Conservation (phyloP, 2,888 invertebrate genomes). For the Lasioglossum calceatum region DNA sequence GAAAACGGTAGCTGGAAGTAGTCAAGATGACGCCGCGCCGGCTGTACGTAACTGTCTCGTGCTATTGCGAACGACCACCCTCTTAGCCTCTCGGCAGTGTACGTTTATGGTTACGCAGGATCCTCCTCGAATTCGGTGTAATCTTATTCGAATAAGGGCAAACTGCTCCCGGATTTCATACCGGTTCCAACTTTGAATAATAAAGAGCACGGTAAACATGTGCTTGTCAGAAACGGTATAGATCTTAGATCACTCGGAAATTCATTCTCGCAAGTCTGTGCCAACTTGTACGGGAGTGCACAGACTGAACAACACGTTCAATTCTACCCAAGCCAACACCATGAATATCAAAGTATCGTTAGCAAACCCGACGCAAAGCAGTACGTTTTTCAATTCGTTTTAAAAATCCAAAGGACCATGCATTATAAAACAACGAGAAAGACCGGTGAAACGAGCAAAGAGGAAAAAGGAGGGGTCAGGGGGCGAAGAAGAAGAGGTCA, state of each 20-base stretch:
- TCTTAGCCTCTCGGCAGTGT: not conserved
- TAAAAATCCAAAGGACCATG: not conserved
- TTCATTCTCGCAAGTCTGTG: too few species aligned
- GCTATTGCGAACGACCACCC: slow-evolving; percentile 5
- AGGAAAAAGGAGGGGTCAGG: not conserved
- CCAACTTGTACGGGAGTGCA: too few species aligned
- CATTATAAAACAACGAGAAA: not conserved
- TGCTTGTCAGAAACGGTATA: not conserved
- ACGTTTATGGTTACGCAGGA: not conserved
- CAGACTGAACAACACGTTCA: not conserved
- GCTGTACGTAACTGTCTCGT: slow-evolving; percentile 25
- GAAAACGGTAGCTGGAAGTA: slow-evolving; percentile 24
- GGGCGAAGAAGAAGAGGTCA: not conserved
- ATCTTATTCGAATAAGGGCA: not conserved
- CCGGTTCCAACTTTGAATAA: not conserved
- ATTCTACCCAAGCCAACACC: not conserved
- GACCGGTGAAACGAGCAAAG: not conserved
- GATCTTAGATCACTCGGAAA: too few species aligned
- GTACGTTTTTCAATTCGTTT: not conserved
- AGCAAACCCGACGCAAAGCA: not conserved
- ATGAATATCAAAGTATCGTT: not conserved
- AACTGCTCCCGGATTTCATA: not conserved
- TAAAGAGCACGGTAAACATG: not conserved
- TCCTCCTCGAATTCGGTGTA: not conserved
- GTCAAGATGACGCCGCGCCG: slow-evolving; percentile 11